Conservation (phyloP, 1,140 invertebrate species). For the Orius insidiosus region DNA sequence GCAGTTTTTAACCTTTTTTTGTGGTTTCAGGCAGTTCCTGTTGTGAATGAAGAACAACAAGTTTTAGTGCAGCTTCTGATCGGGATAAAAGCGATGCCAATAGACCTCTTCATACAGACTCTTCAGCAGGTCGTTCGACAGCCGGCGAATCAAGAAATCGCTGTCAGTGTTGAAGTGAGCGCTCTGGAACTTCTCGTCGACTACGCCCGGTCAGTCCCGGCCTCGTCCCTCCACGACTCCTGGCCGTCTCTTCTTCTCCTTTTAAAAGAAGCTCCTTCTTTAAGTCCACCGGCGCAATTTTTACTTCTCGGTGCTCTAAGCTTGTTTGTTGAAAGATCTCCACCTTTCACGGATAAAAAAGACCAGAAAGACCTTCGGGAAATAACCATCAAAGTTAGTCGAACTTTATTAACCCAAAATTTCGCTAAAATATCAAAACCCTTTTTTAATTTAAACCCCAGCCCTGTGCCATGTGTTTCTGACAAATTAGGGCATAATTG, state of each 20-base stretch:
- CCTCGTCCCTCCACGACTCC: conserved; percentile 53
- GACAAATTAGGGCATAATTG: no score
- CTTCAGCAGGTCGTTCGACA: conserved; percentile 65
- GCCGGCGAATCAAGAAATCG: conserved; percentile 42
- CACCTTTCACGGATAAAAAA: conserved; percentile 60
- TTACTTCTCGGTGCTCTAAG: conserved; percentile 62
- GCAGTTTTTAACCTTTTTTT: no score
- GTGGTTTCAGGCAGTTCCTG: conserved; percentile 38
- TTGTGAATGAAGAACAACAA: conserved; percentile 51
- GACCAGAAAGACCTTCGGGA: conserved; percentile 70
- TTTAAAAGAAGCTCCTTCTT: conserved; percentile 48
- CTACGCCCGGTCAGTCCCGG: conserved; percentile 52
- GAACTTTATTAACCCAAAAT: no score
- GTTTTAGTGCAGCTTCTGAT: conserved; percentile 63
- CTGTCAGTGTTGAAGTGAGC: conserved; percentile 35
- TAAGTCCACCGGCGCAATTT: conserved; percentile 65
- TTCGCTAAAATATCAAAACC: no score
- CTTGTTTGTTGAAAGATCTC: conserved; percentile 71
- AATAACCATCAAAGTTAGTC: conserved; percentile 41
- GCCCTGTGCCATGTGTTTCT: no score
- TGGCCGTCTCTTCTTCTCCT: conserved; percentile 64
- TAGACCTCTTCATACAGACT: conserved; percentile 72
- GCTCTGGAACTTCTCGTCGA: conserved; percentile 46
- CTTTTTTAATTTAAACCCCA: no score
- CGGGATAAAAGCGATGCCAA: conserved; percentile 66